Base-by-base conservation (phyloP, 1,140 invertebrate genomes). In the Hestina assimilis region DNA sequence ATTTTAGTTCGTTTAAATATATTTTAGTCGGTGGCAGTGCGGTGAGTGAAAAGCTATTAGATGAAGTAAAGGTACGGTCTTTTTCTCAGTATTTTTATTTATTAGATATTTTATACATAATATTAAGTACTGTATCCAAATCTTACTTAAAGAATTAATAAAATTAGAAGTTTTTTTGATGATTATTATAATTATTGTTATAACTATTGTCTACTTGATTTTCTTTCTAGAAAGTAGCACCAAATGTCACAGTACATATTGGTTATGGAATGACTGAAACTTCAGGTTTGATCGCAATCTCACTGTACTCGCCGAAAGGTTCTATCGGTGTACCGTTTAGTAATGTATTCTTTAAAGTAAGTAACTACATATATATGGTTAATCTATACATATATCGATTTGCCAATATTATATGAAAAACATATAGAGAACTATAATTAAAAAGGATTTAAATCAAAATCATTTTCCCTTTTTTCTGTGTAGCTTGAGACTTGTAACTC, bases 21-120 rank as follows among this genome's bases (percentile, higher is more conserved):
- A 42, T 79, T 3, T 6, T 66, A 1, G 5, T 79, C 6, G 74
- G 70, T 2, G 79, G 79, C 6, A 78, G 72, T 54, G 59, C 54
- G 12, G 73, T 79, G 2, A 43, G 65, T 6, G 9, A 7, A 5
- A 42, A 63, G 1, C 42, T 76, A 3, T 28, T 72, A 2, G 15
- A 14, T 9, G 11, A 38, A 19, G 7, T 38, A 8, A 19, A 17
- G 33, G 33, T 38, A 38, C 2, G 31, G n/a, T n/a, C 2, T 8
- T 19, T 31, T 9, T 38, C n/a, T 38, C 19, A 0, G 14, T 17
- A 9, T 1, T 26, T 26, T n/a, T n/a, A n/a, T n/a, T n/a, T n/a
- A n/a, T n/a, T n/a, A n/a, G n/a, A n/a, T n/a, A n/a, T n/a, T n/a
- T n/a, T n/a, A n/a, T n/a, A n/a, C n/a, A n/a, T n/a, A n/a, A n/a